Base-by-base conservation (phyloP, 2,888 invertebrate genomes). In the Clivina fossor region DNA sequence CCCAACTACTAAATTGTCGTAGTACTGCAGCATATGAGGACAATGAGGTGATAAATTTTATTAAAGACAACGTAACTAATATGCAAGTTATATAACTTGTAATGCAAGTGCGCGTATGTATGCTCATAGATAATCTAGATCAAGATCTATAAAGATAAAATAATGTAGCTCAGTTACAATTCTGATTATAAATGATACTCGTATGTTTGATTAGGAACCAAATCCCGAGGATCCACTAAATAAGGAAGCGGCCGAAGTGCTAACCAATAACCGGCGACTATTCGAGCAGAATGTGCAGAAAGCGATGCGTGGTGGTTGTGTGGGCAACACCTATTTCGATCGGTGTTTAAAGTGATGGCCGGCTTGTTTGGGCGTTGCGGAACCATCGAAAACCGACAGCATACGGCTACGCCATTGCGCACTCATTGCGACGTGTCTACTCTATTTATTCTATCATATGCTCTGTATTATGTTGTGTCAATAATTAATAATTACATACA, bases 141-240 rank as follows among this genome's bases (percentile, higher is more conserved):
- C n/a, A n/a, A n/a, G n/a, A n/a, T n/a, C n/a, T n/a, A n/a, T n/a
- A n/a, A n/a, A n/a, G n/a, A n/a, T n/a, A n/a, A n/a, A n/a, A n/a
- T n/a, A n/a, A n/a, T n/a, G n/a, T n/a, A n/a, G n/a, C n/a, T n/a
- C n/a, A n/a, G n/a, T n/a, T n/a, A n/a, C n/a, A n/a, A n/a, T n/a
- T n/a, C n/a, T n/a, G n/a, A n/a, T n/a, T n/a, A n/a, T n/a, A n/a
- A n/a, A n/a, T n/a, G n/a, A n/a, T n/a, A n/a, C n/a, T 43, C 4
- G 28, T 11, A 5, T 49, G 13, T 26, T 13, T 58, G 66, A 72
- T 9, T 68, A 93, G 93, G 98, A 98, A 78, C 98, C 97, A 41
- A 98, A 98, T 77, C 95, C 97, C 2, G 97, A 98, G 76, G 98
- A 98, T 79, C 98, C 97, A 7, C 75, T 98, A 64, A 98, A 98